These are phyloP conservation scores for Neoitamus cyanurus DNA, from an alignment of 2,888 invertebrate species.

Conservation along the genomic window DNA sequence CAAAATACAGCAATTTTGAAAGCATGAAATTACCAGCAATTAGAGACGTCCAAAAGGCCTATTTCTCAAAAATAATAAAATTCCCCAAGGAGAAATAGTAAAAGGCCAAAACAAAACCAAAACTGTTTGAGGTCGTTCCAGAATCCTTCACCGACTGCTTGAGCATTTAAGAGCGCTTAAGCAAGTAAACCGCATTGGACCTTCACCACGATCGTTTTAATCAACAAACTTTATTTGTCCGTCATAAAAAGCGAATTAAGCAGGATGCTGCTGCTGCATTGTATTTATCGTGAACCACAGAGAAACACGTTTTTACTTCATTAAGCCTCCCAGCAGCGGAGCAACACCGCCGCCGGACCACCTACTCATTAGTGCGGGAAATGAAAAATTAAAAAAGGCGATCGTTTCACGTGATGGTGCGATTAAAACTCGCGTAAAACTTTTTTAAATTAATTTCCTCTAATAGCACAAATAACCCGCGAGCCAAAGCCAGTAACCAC, in stretches of 20 bases:
- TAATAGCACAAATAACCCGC: background rate
- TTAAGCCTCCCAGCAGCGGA: background rate
- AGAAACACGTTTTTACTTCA: conserved; percentile 10
- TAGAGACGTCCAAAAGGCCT: background rate
- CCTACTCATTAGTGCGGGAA: conserved; percentile 12
- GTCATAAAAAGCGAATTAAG: conserved; percentile 11
- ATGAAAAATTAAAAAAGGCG: background rate
- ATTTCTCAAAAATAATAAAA: background rate
- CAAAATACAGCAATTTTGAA: background rate
- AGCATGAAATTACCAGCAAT: background rate
- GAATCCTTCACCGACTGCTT: background rate
- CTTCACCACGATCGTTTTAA: conserved; percentile 1
- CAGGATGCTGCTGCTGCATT: conserved; percentile 15
- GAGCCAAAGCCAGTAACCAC: background rate
- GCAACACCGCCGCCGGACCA: background rate
- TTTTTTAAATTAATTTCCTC: conserved; percentile 24
- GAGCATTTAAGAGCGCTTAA: background rate
- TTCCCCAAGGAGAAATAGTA: background rate
- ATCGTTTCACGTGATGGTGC: background rate
- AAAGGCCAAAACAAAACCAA: too few species aligned
- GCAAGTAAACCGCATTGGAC: background rate
- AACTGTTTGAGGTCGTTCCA: background rate
- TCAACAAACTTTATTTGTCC: background rate
- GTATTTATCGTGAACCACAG: background rate
- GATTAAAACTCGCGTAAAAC: conserved; percentile 6